Evolutionary conservation across 2,888 invertebrate genomes (phyloP), one percentile per base, ranked within the genome.

Genomic region (Apamea anceps): DNA sequence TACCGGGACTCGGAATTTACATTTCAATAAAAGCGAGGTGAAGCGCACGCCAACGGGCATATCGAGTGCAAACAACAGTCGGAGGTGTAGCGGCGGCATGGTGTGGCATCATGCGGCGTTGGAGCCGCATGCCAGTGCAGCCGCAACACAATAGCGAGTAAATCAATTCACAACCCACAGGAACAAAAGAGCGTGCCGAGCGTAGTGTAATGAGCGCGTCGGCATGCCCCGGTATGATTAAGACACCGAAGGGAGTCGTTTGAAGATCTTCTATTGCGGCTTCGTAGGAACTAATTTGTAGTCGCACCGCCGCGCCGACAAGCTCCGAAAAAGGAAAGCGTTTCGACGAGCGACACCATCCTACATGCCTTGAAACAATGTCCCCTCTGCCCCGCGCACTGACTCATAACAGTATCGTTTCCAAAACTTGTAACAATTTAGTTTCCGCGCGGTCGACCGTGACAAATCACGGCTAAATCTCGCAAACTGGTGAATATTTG

Each of bases 151-250:
- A 95, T 95, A 90, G 94, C 88, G 90, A 92, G 93, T 94, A 95
- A 96, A 96, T 96, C 95, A 96, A 95, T 95, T 94, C 93, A 92
- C 89, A 91, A 91, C 86, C 89, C 89, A 89, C 90, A 86, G 90
- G 92, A 93, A 95, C 94, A 95, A 95, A 94, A 92, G 92, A 92
- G 91, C 90, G 90, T 88, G 89, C 89, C 86, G 89, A 87, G 85
- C 84, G 90, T 79, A 88, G 87, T 90, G 91, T 93, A 93, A 93
- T 93, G 92, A 93, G 92, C 88, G 90, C 87, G 86, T 87, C 91
- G 91, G 82, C 85, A 87, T 84, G 89, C 88, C 90, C 84, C 90
- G 90, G 88, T 92, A 92, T 93, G 93, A 93, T 94, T 94, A 93
- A 94, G 94, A 93, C 91, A 92, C 93, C 91, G 90, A 90, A 92